Evolutionary conservation across 2,888 invertebrate genomes (phyloP).

Genomic region (Mythimna albipuncta): DNA sequence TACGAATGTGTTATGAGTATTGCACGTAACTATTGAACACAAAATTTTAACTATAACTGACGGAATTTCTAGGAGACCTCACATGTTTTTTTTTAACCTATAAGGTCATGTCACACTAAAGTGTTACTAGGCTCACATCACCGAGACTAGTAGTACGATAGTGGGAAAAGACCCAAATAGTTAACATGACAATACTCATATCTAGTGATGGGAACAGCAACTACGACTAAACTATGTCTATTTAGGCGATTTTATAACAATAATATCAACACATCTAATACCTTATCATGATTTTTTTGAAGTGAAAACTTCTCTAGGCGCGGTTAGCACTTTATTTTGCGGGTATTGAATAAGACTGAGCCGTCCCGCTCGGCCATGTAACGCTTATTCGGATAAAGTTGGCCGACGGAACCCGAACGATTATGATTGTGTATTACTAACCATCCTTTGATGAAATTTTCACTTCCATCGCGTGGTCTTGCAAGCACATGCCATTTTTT

Average conservation of each 20-base stretch:
- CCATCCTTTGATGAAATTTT: too few species aligned
- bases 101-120: constrained; percentile 9
- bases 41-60: constrained; percentile 27
- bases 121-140: constrained; percentile 5
- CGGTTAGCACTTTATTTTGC: too few species aligned
- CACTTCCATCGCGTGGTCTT: too few species aligned
- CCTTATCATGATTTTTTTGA: constrained; percentile 2
- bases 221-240: constrained; percentile 37
- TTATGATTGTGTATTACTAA: too few species aligned
- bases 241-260: constrained; percentile 44
- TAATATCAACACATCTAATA: constrained; percentile 23
- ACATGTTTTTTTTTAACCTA: constrained; percentile 20
- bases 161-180: constrained; percentile 8
- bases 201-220: constrained; percentile 43
- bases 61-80: constrained; percentile 34
- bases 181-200: constrained; percentile 45
- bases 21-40: constrained; percentile 35
- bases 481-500: too few species aligned
- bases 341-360: too few species aligned
- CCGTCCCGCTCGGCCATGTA: too few species aligned
- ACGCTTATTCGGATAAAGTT: too few species aligned
- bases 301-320: too few species aligned
- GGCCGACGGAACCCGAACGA: too few species aligned
- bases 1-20: constrained; percentile 38
- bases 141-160: not conserved